Evolutionary conservation across 2,797 vertebrate species (phyloP), one percentile per base, ranked within the genome.

Genomic region (Phataginus tricuspis): DNA sequence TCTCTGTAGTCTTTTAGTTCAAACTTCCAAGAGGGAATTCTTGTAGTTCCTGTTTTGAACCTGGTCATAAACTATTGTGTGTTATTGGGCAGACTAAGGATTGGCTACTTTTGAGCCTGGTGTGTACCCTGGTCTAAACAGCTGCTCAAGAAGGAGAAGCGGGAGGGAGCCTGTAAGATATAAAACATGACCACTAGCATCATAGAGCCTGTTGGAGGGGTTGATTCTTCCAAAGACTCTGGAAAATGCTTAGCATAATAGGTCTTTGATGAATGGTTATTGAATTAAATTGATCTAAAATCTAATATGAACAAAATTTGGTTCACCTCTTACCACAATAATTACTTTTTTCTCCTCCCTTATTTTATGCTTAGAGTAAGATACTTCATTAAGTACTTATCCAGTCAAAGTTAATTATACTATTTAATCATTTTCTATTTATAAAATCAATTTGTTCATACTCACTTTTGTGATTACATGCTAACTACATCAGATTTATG

Each of bases 341-440:
- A 82, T 78, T 68, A 83, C 27, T 69, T 95, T 85, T 93, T 78
- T 86, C 77, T 92, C 34, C 5, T 78, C 45, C 39, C 39, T 7
- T 71, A 86, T 79, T 90, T 11, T 94, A 57, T 80, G 53, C 55
- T 88, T 75, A 80, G 86, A 68, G 86, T 89, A 93, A 59, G 42
- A 75, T 91, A 86, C 25, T 90, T 95, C 87, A 95, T 96, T 95
- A 96, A 96, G 71, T 74, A 92, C 18, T 49, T 96, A 95, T 10
- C 53, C 66, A 86, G 74, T 95, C 57, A 75, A 94, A 87, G 84
- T 49, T 96, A 94, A 95, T 97, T 94, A 80, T 3, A 75, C n/a
- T 80, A 83, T 82, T 91, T 94, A 97, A 86, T 96, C 53, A 96
- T 86, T 95, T 93, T 74, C 86, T 95, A 86, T 90, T 96, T 96